Base-by-base conservation (phyloP, 2,113 vertebrate species). In the Dromas ardeola region DNA sequence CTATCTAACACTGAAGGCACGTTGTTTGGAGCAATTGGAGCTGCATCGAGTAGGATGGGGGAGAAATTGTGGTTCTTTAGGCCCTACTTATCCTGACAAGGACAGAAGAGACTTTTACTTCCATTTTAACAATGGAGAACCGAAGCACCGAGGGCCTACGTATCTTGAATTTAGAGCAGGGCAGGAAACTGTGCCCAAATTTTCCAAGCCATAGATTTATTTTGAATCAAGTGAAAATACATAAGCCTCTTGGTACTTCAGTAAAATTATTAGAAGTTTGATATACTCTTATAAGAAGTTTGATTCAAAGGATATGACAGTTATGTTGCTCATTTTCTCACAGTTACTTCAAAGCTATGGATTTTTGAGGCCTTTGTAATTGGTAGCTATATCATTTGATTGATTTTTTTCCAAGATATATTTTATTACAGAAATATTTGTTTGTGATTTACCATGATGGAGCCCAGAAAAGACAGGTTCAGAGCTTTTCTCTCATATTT, bases 81-180 rank as follows among this genome's bases (percentile, higher is more conserved):
- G 56, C 10, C 15, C 11, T 25, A 9, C 13, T 82, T 72, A 40
- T n/a, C 8, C 47, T 92, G 53, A 61, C 25, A 92, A 36, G 29
- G 81, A 7, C 5, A n/a, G n/a, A 12, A 59, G 5, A 76, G 40
- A 15, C 6, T 79, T 73, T 62, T 78, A 47, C 20, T 76, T 58
- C 32, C 10, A 38, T 73, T 88, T 76, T 58, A 45, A 43, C 19
- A 56, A 14, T 36, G 16, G 14, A 70, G 29, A 90, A 87, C 13
- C 0, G 9, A 88, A 59, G 18, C 9, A 73, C 6, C 1, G 2
- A 43, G 10, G 77, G 5, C 27, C 13, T n/a, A 49, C 3, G 6
- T 23, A 25, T 27, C 15, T 21, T 43, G 22, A 83, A 80, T 80
- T 61, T 17, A 38, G 29, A 63, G 10, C 23, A 71, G 17, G 13